A percentile compares a stretch with the other conserved stretches of the same genome.
Conservation (phyloP, 2,888 invertebrate species). For the Hydroisotoma schaefferi region DNA sequence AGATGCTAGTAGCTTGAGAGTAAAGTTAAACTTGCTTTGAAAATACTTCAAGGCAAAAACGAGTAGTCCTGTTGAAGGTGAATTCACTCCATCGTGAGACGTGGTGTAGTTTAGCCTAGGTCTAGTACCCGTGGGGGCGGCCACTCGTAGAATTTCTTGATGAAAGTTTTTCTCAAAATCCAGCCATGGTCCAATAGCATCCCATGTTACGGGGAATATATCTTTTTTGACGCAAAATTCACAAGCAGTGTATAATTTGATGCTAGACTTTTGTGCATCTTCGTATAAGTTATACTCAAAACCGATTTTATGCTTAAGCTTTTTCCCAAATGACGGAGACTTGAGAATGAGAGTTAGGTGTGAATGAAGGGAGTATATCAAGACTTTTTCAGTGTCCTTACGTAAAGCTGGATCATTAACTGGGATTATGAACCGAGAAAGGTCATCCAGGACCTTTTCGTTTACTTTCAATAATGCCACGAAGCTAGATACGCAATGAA, state of each 20-base stretch:
- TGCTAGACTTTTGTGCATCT: background rate
- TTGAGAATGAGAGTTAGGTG: background rate
- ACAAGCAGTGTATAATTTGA: background rate
- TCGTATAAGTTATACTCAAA: background rate
- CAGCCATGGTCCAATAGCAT: background rate
- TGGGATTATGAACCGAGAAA: background rate
- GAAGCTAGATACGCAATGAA: too few relatives aligned
- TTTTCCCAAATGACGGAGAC: background rate
- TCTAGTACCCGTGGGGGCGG: background rate
- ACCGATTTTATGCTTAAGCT: too few relatives aligned
- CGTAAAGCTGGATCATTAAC: background rate
- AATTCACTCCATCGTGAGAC: too few relatives aligned
- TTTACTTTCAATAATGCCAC: too few relatives aligned
- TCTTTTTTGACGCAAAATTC: background rate
- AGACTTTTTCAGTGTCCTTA: background rate
- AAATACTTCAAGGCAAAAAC: background rate
- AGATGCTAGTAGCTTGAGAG: conserved; percentile 14
- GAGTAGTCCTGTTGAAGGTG: too few relatives aligned
- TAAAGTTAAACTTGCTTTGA: conserved; percentile 16
- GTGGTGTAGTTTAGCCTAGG: background rate
- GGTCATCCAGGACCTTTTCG: too few relatives aligned
- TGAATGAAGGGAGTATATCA: background rate
- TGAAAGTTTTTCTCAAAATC: background rate
- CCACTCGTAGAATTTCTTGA: background rate
- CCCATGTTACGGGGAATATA: background rate